A percentile compares a stretch with the other conserved stretches of the same genome.
These are phyloP conservation scores for Nyctereutes procyonoides DNA, from an alignment of 2,113 vertebrate genomes.

Conservation along the genomic window DNA sequence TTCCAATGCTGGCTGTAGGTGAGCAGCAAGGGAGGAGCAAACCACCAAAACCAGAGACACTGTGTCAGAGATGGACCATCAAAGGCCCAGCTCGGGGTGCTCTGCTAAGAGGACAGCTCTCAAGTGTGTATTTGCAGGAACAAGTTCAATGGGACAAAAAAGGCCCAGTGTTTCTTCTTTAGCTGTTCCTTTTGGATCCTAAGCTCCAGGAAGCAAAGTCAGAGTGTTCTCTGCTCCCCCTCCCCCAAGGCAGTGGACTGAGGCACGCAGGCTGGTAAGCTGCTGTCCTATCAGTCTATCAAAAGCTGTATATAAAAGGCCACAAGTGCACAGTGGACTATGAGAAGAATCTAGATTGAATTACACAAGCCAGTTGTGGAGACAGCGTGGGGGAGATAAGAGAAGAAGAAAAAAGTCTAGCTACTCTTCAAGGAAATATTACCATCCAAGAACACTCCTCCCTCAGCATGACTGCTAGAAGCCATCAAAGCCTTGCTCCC, in stretches of 20 bases:
- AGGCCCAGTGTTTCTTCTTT: background rate
- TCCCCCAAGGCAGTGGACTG: background rate
- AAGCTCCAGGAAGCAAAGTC: conserved; percentile 29
- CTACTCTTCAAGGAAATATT: conserved; percentile 64
- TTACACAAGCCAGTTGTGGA: conserved; percentile 70
- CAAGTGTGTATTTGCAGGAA: background rate
- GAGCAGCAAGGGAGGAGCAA: conserved; percentile 13
- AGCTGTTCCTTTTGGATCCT: conserved; percentile 2
- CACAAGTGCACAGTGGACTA: conserved; percentile 63
- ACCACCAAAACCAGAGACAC: background rate
- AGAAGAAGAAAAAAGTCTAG: background rate
- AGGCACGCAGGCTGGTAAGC: background rate
- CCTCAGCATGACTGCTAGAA: background rate
- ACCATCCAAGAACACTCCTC: background rate
- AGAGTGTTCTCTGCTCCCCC: background rate
- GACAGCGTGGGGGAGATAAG: conserved; percentile 22
- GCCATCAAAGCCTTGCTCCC: background rate
- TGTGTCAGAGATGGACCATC: background rate
- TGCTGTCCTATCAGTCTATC: conserved; percentile 55
- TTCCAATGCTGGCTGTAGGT: background rate
- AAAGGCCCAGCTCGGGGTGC: background rate
- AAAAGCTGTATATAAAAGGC: conserved; percentile 80
- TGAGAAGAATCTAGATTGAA: conserved; percentile 79
- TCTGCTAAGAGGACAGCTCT: background rate
- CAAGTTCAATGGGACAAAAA: background rate